Evolutionary conservation across 1,140 invertebrate species (phyloP), one percentile per base, ranked within the genome.

Genomic region (Cyclargus thomasi): DNA sequence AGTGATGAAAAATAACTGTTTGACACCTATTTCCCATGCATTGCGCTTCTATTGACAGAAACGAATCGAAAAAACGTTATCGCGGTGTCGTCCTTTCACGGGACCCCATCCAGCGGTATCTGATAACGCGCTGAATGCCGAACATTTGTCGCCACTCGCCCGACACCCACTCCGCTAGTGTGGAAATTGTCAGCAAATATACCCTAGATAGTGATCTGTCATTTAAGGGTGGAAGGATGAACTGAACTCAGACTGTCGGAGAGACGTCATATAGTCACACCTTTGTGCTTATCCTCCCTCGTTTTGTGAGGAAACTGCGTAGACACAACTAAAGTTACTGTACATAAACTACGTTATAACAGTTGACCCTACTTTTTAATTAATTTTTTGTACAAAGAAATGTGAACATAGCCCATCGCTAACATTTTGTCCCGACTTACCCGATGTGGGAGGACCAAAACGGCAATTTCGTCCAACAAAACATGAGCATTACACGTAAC

Each of bases 121-220:
- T 82, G 87, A 90, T 90, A 87, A 83, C 71, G 69, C 69, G 63
- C 72, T 89, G 86, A 88, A 90, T 85, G 74, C 79, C 69, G 76
- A 80, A 87, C 84, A 88, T 89, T 88, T 88, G 86, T 89, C 81
- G 29, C 29, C 29, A 29, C 29, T 29, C 29, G 82, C 72, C 55
- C 74, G 79, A 80, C 81, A 85, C 82, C 81, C 81, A 80, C 79
- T 82, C 75, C 70, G 72, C 73, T 87, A 85, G 87, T 88, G 87
- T 87, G 86, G 88, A 90, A 90, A 90, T 87, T 86, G 87, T 83
- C 81, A 83, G 83, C 81, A 80, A 90, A 86, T 86, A 79, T 76
- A 75, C 68, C 53, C 75, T 76, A 85, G 87, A 90, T 90, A 88
- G 83, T 67, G 79, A 88, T 90, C 87, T 87, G 74, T 78, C 77